phyloP scores from a whole-genome alignment of 1,140 invertebrate species.

The Spodoptera frugiperda region DNA sequence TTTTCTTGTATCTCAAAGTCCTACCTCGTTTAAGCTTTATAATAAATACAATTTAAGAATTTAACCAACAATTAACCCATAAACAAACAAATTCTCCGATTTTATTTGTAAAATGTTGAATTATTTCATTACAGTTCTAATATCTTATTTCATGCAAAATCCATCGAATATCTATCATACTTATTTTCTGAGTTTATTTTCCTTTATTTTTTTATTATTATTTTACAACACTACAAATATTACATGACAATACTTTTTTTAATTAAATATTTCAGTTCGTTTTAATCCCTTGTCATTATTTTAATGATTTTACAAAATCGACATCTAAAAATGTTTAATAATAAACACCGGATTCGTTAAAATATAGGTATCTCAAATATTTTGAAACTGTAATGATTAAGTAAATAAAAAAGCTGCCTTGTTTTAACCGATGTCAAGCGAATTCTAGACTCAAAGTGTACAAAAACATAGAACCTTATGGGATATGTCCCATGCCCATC shows the following conservation, averaged over 20 bases:
- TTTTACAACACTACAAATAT: conserved; percentile 68
- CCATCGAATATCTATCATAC: conserved; percentile 54
- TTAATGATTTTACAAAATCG: conserved; percentile 62
- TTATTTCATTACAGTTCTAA: conserved; percentile 36
- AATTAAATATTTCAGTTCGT: conserved; percentile 75
- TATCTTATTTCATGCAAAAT: conserved; percentile 55
- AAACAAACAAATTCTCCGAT: neutral
- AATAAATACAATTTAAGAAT: neutral
- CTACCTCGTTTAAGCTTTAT: neutral
- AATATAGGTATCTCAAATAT: conserved; percentile 60
- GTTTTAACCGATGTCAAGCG: too few species aligned
- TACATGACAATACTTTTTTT: conserved; percentile 64
- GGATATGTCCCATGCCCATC: too few species aligned
- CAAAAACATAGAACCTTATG: too few species aligned
- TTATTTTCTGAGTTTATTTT: conserved; percentile 50
- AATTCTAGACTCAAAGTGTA: too few species aligned
- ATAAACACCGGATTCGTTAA: conserved; percentile 53
- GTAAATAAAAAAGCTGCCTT: too few species aligned
- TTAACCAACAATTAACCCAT: neutral
- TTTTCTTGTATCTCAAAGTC: neutral
- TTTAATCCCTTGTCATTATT: conserved; percentile 72
- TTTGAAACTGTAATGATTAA: too few species aligned
- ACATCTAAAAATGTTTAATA: conserved; percentile 52
- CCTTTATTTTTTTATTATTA: conserved; percentile 55
- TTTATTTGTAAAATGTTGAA: neutral